These are phyloP conservation scores for Drosophila chauvacae DNA, from an alignment of 1,140 invertebrate species.

Conservation along the genomic window DNA sequence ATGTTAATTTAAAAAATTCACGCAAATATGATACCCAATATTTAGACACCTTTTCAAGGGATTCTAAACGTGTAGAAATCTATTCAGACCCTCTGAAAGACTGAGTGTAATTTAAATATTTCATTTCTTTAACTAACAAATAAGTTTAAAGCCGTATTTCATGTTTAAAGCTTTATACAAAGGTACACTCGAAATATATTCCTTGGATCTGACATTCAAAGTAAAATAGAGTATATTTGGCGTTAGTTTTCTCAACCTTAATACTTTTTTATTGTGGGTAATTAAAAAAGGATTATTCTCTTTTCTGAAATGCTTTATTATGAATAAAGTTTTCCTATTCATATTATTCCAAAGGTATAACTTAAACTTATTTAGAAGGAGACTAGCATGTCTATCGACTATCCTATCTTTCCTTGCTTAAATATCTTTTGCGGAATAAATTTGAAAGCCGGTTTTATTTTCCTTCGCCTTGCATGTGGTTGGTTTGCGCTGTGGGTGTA, in stretches of 20 bases:
- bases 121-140: background rate
- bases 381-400: conserved; percentile 9
- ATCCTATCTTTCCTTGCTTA: conserved; percentile 30
- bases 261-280: background rate
- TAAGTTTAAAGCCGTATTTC: background rate
- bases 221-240: background rate
- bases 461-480: conserved; percentile 18
- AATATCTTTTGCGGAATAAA: conserved; percentile 49
- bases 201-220: background rate
- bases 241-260: too few species aligned
- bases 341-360: background rate
- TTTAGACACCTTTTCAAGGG: background rate
- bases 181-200: too few species aligned
- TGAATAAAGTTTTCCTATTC: background rate
- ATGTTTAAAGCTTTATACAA: too few species aligned
- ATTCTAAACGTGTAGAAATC: background rate
- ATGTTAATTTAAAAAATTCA: background rate
- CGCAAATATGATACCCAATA: background rate
- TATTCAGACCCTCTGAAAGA: background rate
- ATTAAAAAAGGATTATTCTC: background rate
- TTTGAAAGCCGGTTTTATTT: conserved; percentile 59
- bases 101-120: background rate
- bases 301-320: too few species aligned
- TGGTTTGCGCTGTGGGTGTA: conserved; percentile 14
- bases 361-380: too few species aligned